Percentiles rank a stretch among this genome's conserved stretches.
Evolutionary conservation across 2,113 vertebrate species (phyloP).

Genomic region (Actinemys pallida): DNA sequence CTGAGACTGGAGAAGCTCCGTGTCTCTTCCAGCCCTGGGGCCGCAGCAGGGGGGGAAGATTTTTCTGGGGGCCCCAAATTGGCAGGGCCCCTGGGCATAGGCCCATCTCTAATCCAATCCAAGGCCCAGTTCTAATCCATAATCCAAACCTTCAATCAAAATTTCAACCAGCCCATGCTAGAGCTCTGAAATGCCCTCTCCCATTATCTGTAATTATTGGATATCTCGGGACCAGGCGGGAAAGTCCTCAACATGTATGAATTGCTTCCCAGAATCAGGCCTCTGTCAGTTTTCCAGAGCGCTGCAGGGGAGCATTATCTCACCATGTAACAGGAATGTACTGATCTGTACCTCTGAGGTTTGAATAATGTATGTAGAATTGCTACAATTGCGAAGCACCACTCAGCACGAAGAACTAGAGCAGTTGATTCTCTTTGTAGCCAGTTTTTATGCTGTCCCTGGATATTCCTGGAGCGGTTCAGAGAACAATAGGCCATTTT

Average conservation of each 20-base stretch:
- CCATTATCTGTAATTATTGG: background rate
- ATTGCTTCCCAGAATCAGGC: background rate
- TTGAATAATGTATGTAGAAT: background rate
- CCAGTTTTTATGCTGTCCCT: background rate
- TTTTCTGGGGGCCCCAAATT: no score
- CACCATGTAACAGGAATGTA: background rate
- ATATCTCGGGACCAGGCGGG: background rate
- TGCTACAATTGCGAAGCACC: background rate
- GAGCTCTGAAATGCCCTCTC: background rate
- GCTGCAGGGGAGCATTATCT: background rate
- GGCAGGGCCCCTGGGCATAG: background rate
- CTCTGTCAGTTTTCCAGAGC: rapidly evolving
- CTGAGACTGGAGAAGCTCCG: no score
- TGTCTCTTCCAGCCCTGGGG: no score
- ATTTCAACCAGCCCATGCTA: rapidly evolving
- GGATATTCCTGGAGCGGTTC: background rate
- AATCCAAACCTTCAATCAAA: background rate
- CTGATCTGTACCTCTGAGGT: background rate
- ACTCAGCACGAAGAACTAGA: background rate
- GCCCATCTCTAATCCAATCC: background rate
- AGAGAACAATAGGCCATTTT: conserved; percentile 24
- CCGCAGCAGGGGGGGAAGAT: no score
- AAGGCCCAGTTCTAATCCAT: background rate
- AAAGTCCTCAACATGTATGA: background rate
- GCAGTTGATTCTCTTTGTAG: background rate